Evolutionary conservation across 2,797 vertebrate genomes (phyloP).

Genomic region (Bradypus variegatus): DNA sequence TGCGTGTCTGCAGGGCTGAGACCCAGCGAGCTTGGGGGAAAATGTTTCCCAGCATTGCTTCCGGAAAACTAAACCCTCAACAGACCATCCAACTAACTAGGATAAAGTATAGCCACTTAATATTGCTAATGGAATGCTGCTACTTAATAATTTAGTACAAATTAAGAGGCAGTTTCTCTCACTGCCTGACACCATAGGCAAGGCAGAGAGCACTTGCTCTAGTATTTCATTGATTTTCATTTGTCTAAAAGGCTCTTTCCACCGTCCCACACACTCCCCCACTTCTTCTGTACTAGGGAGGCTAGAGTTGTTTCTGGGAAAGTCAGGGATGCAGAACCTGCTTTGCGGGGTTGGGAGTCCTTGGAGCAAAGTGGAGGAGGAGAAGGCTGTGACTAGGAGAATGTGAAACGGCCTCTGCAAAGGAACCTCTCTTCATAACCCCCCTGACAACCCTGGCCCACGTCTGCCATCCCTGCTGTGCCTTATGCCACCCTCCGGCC

Average conservation of each 20-base stretch:
- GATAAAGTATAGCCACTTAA: slow-evolving; percentile 62
- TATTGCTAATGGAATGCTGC: slow-evolving; percentile 53
- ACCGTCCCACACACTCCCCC: not conserved
- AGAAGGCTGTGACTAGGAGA: not conserved
- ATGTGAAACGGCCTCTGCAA: not conserved
- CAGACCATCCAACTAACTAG: slow-evolving; percentile 33
- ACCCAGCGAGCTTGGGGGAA: not conserved
- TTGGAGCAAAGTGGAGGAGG: not conserved
- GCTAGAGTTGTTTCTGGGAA: not conserved
- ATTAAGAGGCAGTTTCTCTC: not conserved
- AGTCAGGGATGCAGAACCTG: not conserved
- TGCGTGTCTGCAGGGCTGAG: not conserved
- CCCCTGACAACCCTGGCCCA: not conserved
- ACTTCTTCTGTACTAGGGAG: accelerated
- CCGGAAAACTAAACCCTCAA: not conserved
- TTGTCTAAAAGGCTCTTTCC: slow-evolving; percentile 8
- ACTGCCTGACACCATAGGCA: not conserved
- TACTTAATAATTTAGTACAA: slow-evolving; percentile 58
- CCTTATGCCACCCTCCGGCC: not conserved
- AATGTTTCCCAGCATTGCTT: not conserved
- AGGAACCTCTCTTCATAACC: not conserved
- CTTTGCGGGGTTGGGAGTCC: not conserved
- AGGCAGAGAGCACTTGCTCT: not conserved
- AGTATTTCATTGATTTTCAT: not conserved
- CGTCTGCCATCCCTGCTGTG: not conserved